phyloP scores from a whole-genome alignment of 1,140 invertebrate genomes.

The Diprion similis region DNA sequence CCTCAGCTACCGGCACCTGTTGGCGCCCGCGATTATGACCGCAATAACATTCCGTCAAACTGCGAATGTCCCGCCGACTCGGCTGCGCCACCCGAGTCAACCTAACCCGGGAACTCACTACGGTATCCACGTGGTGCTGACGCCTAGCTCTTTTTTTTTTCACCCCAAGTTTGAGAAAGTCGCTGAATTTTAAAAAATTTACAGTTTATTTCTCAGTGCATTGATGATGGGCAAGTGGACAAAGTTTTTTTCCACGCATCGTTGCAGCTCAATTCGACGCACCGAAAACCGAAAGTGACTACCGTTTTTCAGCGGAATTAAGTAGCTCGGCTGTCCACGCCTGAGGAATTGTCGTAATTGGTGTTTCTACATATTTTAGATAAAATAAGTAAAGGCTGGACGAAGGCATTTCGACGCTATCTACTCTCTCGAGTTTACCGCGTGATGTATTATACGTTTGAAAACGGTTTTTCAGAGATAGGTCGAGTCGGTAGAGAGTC shows the following conservation, averaged over 20 bases:
- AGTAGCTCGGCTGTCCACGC: background rate
- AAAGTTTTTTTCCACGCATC: too few species aligned
- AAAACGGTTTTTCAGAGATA: background rate
- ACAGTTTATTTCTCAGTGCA: constrained; percentile 9
- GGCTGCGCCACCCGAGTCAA: constrained; percentile 3
- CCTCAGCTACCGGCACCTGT: constrained; percentile 52
- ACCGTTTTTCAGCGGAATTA: background rate
- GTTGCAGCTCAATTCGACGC: background rate
- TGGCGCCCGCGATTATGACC: constrained; percentile 60
- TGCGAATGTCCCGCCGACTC: constrained; percentile 29
- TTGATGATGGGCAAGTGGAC: background rate
- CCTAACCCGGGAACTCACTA: constrained; percentile 12
- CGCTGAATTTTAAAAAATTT: background rate
- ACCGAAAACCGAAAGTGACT: too few species aligned
- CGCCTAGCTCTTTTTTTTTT: constrained; percentile 32
- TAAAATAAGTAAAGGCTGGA: background rate
- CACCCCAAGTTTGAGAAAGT: constrained; percentile 23
- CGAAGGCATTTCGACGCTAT: background rate
- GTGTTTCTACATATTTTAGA: background rate
- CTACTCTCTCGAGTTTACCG: background rate
- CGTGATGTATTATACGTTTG: background rate
- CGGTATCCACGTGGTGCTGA: constrained; percentile 22
- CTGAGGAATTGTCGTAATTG: background rate
- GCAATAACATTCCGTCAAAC: constrained; percentile 63
- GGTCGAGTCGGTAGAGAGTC: too few species aligned